These are phyloP conservation scores for Urocyon cinereoargenteus DNA, from an alignment of 2,797 vertebrate species.

Conservation along the genomic window DNA sequence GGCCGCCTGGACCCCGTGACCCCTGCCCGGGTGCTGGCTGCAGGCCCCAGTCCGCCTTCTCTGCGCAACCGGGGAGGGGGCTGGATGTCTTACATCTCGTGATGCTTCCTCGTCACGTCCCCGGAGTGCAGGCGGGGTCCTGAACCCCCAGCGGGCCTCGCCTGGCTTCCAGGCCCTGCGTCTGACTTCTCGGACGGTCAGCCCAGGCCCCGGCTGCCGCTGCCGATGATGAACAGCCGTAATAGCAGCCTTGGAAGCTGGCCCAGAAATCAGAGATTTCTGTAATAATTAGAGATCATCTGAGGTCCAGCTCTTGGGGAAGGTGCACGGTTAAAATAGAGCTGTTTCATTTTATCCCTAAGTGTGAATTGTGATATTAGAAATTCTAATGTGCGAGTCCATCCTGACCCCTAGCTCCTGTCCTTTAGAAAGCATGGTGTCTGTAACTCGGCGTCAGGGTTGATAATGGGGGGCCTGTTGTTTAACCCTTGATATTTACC, in stretches of 20 bases:
- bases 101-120: rapidly evolving
- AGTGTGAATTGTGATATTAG: not conserved
- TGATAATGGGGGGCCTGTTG: slow-evolving; percentile 22
- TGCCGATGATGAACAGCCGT: not conserved
- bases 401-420: not conserved
- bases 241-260: not conserved
- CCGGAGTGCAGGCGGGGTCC: not conserved
- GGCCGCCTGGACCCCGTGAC: not conserved
- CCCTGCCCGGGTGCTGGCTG: not conserved
- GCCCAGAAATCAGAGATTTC: slow-evolving; percentile 27
- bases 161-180: rapidly evolving
- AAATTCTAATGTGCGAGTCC: not conserved
- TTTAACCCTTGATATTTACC: slow-evolving; percentile 81
- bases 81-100: rapidly evolving
- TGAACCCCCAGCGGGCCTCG: rapidly evolving
- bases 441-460: not conserved
- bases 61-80: too few relatives aligned
- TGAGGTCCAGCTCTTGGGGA: not conserved
- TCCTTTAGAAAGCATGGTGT: slow-evolving; percentile 71
- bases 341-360: slow-evolving; percentile 19
- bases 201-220: not conserved
- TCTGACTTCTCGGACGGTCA: not conserved
- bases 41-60: not conserved
- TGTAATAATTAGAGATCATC: slow-evolving; percentile 2
- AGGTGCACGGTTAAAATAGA: not conserved